Evolutionary conservation across 2,888 invertebrate genomes (phyloP), one percentile per base, ranked within the genome.

Genomic region (Ochropleura leucogaster): DNA sequence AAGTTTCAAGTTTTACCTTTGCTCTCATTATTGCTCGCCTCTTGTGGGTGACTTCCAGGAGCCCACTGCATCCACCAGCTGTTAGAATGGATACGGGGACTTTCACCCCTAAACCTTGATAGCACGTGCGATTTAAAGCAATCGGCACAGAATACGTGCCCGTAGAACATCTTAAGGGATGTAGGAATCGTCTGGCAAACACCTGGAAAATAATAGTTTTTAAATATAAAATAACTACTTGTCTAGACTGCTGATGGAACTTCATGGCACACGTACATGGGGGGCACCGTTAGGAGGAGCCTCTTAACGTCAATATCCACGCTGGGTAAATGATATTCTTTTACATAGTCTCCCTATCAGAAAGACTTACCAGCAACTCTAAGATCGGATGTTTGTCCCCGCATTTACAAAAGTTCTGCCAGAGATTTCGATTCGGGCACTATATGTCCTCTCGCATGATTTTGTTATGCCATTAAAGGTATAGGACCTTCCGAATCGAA

Each of bases 1-100:
- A 44, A 3, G 12, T 16, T 42, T 60, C 5, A 42, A 42, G 9
- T 60, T 60, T n/a, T 62, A 62, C 88, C 89, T 70, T 87, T 85
- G 72, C 80, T 79, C 7, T 87, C 87, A 53, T 76, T 76, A 62
- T 70, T 53, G 30, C 55, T 60, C 14, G 53, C 73, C 9, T 87
- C 84, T 55, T 87, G 89, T 0, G 91, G 90, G 74, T 89, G 92
- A 18, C 83, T 59, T 0, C 92, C 93, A 12, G 95, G 93, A 1
- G 90, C 93, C 93, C 94, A 95, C 74, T 95, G 95, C 93, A 93
- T 93, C 95, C 96, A 95, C 95, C 95, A 95, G 86, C 91, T 94
- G 69, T 93, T 93, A 0, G 92, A 91, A 65, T 94, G 91, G 67
- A 94, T 89, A 3, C 90, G 87, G 0, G 95, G 93, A 20, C 85